Percentiles rank a stretch among this genome's conserved stretches.
Conservation (phyloP, 2,113 vertebrate species). For the Grammomys surdaster region DNA sequence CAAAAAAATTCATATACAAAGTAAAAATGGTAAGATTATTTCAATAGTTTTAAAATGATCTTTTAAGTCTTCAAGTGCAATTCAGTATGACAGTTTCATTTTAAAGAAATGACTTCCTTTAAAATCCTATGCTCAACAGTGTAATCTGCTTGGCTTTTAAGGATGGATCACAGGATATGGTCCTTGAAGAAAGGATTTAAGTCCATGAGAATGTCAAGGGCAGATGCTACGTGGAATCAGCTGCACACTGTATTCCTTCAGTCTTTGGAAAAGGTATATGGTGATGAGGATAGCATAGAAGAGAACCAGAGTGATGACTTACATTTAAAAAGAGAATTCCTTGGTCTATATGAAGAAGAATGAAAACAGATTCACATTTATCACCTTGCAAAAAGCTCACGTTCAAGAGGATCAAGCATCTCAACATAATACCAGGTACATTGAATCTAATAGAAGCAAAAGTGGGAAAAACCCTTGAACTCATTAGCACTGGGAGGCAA, state of each 20-base stretch:
- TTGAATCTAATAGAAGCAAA: no score
- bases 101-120: not conserved
- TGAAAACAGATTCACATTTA: no score
- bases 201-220: not conserved
- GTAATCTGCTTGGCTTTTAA: not conserved
- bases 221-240: not conserved
- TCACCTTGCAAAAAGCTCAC: no score
- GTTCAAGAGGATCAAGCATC: no score
- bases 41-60: not conserved
- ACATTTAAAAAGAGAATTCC: not conserved
- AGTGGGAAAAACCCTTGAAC: no score
- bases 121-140: not conserved
- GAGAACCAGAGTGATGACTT: not conserved
- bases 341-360: no score
- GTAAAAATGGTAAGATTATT: not conserved
- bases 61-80: not conserved
- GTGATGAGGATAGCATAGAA: constrained; percentile 4
- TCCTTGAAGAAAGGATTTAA: not conserved
- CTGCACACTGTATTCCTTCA: not conserved
- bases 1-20: not conserved
- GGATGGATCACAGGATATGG: not conserved
- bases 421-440: no score
- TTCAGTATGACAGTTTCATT: not conserved
- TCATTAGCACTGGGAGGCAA: no score
- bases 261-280: constrained; percentile 49